Base-by-base conservation (phyloP, 2,888 invertebrate genomes). In the Alviniconcha strummeri region DNA sequence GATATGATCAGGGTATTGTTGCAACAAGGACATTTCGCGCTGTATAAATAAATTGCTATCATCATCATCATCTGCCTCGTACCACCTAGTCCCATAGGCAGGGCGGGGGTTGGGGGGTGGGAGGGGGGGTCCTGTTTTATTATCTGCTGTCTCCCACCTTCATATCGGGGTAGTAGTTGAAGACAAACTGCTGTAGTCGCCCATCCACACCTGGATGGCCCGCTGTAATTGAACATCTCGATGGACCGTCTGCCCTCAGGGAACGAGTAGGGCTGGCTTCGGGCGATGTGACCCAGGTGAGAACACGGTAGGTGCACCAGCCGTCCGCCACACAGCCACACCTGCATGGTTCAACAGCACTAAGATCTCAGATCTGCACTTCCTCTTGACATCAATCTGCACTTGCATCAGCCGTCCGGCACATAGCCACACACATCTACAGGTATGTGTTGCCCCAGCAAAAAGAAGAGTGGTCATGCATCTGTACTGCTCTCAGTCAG, bases 251-350 rank as follows among this genome's bases (percentile, higher is more conserved):
- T 85, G 0, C 91, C 91, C 15, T 88, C 90, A 1, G 91, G 91
- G 81, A 92, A 92, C 1, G 85, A 81, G 86, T 92, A 92, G 11
- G 92, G 92, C 83, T 92, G 91, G 5, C 83, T 17, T 0, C 92
- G 86, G 15, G 91, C 89, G 15, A 92, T 89, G 86, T 92, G 92
- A 71, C 92, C 92, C 17, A 92, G 87, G 82, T 92, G 91, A 1
- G 92, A 92, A 81, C 92, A 92, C 0, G 92, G 92, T 5, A 90
- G 85, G 79, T 92, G 92, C 8, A 91, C 86, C 5, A 92, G 85
- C 13, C 89, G 86, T 0, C 92, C 92, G 0, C 92, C 92, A 85
- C 92, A 92, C 85, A 91, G 83, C 89, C 91, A 91, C 54, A 92
- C 90, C 91, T 92, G 84, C 4, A 13, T 19, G 36, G 36, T 36